Evolutionary conservation across 2,797 vertebrate species (phyloP).

Genomic region (Arvicola amphibius): DNA sequence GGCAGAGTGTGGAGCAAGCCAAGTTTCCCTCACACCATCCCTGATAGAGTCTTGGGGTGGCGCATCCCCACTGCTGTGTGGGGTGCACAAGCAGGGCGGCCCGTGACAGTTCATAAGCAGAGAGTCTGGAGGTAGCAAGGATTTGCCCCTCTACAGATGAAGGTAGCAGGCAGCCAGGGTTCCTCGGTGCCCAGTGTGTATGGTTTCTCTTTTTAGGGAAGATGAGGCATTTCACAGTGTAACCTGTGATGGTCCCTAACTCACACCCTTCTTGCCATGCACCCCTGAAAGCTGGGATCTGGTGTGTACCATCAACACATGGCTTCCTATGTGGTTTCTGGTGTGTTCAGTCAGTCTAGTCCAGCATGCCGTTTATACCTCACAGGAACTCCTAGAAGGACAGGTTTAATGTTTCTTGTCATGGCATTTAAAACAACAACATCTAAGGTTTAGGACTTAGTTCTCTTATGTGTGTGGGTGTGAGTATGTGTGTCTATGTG

Average conservation of each 20-base stretch:
- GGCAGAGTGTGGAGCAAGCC: not conserved
- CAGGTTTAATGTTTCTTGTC: not conserved
- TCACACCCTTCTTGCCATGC: not conserved
- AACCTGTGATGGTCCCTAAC: not conserved
- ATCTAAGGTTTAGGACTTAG: fast-evolving
- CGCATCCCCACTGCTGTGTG: not conserved
- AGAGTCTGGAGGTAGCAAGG: not conserved
- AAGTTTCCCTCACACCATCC: fast-evolving
- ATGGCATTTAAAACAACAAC: not conserved
- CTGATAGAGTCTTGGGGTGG: not conserved
- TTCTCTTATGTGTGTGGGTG: not conserved
- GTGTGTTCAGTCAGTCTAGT: not conserved
- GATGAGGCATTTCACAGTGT: no score
- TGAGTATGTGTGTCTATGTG: no score
- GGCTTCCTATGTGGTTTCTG: not conserved
- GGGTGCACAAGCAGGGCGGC: not conserved
- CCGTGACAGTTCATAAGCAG: not conserved
- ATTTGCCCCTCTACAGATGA: not conserved
- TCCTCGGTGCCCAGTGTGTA: not conserved
- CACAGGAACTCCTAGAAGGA: not conserved
- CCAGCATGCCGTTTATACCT: not conserved
- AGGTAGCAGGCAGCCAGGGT: no score
- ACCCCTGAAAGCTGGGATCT: not conserved
- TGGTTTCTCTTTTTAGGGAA: not conserved
- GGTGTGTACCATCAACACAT: not conserved